Conservation (phyloP, 1,140 invertebrate genomes). For the Trichomalopsis sarcophagae region DNA sequence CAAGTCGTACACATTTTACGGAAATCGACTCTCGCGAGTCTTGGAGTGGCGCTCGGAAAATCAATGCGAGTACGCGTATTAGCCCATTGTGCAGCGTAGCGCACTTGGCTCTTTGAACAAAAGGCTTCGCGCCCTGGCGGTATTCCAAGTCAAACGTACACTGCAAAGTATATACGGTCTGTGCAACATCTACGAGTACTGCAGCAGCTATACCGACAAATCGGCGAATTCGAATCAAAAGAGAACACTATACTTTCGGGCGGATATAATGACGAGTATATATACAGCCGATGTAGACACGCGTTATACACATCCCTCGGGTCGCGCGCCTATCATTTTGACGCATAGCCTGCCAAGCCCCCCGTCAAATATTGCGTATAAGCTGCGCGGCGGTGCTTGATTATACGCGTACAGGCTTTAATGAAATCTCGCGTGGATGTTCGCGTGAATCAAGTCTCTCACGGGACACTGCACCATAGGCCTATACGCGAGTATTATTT, state of each 20-base stretch:
- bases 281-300: too few relatives aligned
- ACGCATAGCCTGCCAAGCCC: neutral
- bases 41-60: neutral
- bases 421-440: constrained; percentile 37
- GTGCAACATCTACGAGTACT: too few relatives aligned
- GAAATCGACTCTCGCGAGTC: neutral
- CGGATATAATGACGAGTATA: too few relatives aligned
- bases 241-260: too few relatives aligned
- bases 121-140: neutral
- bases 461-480: constrained; percentile 1
- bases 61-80: neutral
- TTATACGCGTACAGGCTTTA: neutral
- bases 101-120: neutral
- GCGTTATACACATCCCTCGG: neutral
- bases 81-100: neutral
- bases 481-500: neutral
- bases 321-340: neutral
- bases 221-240: neutral
- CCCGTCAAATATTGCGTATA: constrained; percentile 13
- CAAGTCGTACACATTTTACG: too few relatives aligned
- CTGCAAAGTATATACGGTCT: too few relatives aligned
- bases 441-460: constrained; percentile 19
- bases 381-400: constrained; percentile 19
- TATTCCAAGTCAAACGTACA: neutral
- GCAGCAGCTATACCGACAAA: too few relatives aligned